Evolutionary conservation across 2,797 vertebrate species (phyloP), one percentile per base, ranked within the genome.

Genomic region (Anisognathus igniventris): DNA sequence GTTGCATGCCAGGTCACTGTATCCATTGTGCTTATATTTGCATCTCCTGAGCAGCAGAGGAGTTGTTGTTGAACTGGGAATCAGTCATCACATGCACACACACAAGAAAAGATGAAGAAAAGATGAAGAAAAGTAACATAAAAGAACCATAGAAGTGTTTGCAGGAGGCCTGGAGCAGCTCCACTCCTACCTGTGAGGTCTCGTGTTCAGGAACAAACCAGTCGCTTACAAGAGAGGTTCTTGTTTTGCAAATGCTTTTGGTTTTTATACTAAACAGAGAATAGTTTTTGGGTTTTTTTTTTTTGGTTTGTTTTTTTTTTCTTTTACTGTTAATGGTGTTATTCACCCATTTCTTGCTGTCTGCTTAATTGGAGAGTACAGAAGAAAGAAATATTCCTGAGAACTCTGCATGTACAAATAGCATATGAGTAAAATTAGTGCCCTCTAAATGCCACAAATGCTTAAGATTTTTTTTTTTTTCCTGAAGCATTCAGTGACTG

Each of bases 1-100:
- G 35, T 70, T 80, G 70, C 30, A 10, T 2, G 0, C 54, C 0
- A 0, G 61, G 51, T 77, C 5, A 2, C 48, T 50, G 31, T 50
- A 50, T 75, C 88, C 78, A 14, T 22, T 13, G 25, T 2, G 2
- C 37, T 57, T 35, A 6, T 28, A 25, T 80, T 57, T 80, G 42
- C 1, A 12, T 70, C 75, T 74, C 39, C 35, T 5, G 12, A 67
- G 70, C 51, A 65, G 73, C 61, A 50, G 21, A 15, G 5, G 28
- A 56, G 42, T 19, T 84, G 50, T 44, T 6, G 37, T 28, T 61
- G 80, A 83, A 35, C 58, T 13, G 25, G 57, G 57, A 92, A 48
- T 76, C 77, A 86, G 40, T 56, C 64, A 42, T 73, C 73, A 58
- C 58, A 20, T 3, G 25, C 50, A 67, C 33, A 50, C 7, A 14